Base-by-base conservation (phyloP, 1,140 invertebrate species). In the Eriocheir sinensis region DNA sequence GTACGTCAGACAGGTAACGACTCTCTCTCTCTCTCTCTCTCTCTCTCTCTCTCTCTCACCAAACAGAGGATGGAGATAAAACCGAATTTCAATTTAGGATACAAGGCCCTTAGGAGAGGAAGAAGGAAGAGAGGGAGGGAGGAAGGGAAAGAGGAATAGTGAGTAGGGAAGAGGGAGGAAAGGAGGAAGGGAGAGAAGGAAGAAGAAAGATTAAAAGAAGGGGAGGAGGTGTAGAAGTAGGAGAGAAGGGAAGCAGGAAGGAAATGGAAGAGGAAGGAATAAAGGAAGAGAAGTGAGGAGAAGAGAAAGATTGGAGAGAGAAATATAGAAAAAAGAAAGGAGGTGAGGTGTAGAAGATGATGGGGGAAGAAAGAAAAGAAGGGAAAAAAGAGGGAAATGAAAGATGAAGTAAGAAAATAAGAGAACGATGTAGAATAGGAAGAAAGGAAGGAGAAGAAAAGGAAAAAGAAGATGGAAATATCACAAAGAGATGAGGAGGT, bases 1-100 rank as follows among this genome's bases (percentile, higher is more conserved):
- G n/a, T n/a, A n/a, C n/a, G n/a, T n/a, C n/a, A n/a, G n/a, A n/a
- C n/a, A n/a, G n/a, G n/a, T n/a, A n/a, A n/a, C n/a, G n/a, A n/a
- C 60, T 72, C 60, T 72, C 60, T 72, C 60, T 72, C 60, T 72
- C 60, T 72, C 60, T 72, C 60, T 86, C 40, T 86, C 83, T 40
- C 83, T 72, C 60, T n/a, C 17, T 72, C 60, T n/a, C 21, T 72
- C 0, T 36, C 30, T 86, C 83, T 34, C 83, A 34, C 9, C 60
- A n/a, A 72, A 72, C 15, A 40, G 44, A 30, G 36, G 36, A 88
- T 9, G 21, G 40, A 38, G 86, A 41, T n/a, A 41, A 48, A 41
- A 32, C 60, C n/a, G 60, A 72, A 72, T 72, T 53, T 72, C 60
- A 72, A 72, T 72, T 72, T 72, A n/a, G 60, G n/a, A 72, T 72